These are phyloP conservation scores for Antechinus flavipes DNA, from an alignment of 2,113 vertebrate genomes.

Conservation along the genomic window DNA sequence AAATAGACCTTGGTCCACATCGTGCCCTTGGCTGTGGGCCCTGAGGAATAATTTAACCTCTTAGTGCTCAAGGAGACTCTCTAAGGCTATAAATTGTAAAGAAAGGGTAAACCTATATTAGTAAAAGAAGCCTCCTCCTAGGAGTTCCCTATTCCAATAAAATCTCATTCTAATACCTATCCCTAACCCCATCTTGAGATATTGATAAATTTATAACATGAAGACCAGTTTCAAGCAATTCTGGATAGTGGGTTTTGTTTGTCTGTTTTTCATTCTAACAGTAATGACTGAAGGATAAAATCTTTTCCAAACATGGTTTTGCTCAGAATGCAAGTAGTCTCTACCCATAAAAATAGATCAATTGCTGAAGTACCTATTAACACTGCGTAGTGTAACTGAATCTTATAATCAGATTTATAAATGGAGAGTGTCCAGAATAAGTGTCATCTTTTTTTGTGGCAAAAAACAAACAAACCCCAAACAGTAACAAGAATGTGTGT, in stretches of 20 bases:
- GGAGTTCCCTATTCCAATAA: background rate
- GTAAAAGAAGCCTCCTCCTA: background rate
- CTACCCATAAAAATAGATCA: background rate
- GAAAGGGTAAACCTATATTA: background rate
- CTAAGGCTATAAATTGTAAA: background rate
- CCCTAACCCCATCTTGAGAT: background rate
- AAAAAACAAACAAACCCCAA: background rate
- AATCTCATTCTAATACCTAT: background rate
- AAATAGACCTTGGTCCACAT: background rate
- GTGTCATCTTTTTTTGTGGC: background rate
- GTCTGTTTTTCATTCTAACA: background rate
- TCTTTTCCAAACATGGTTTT: background rate
- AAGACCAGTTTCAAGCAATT: constrained; percentile 38
- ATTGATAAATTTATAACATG: constrained; percentile 48
- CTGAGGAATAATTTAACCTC: background rate
- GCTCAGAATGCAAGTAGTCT: background rate
- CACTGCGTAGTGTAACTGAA: background rate
- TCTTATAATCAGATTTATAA: background rate
- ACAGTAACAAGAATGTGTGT: fast-evolving
- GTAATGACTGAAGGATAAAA: background rate
- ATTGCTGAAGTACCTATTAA: background rate
- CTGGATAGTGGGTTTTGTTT: background rate
- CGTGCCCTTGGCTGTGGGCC: background rate
- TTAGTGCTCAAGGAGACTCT: background rate
- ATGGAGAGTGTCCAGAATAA: background rate